Evolutionary conservation across 2,113 vertebrate genomes (phyloP).

Genomic region (Passer domesticus): DNA sequence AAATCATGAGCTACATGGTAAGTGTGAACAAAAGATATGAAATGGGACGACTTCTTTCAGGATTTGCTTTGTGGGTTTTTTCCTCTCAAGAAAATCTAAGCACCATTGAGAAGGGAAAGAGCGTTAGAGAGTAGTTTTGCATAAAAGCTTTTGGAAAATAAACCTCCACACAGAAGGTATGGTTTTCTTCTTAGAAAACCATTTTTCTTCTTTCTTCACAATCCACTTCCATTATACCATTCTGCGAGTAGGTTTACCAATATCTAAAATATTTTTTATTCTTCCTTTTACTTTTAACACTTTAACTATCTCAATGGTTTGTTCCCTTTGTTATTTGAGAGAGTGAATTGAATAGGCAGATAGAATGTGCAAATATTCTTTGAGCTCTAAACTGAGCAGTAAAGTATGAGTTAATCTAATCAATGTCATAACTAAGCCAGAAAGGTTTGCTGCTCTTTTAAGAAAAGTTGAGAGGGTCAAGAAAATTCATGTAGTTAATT

Average conservation of each 20-base stretch:
- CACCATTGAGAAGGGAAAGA: not conserved
- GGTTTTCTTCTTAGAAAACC: not conserved
- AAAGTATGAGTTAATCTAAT: not conserved
- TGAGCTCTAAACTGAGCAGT: accelerated
- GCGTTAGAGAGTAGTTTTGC: not conserved
- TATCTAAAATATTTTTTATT: not conserved
- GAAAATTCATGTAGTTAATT: not conserved
- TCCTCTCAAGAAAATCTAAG: not conserved
- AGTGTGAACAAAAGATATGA: slow-evolving; percentile 13
- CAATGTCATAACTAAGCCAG: not conserved
- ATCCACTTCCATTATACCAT: not conserved
- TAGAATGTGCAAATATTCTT: not conserved
- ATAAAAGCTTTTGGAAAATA: not conserved
- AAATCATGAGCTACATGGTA: not conserved
- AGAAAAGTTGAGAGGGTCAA: not conserved
- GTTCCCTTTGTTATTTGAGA: not conserved
- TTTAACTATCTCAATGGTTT: not conserved
- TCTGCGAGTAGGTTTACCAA: not conserved
- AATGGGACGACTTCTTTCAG: not conserved
- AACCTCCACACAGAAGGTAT: not conserved
- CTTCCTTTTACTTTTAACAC: not conserved
- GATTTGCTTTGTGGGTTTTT: not conserved
- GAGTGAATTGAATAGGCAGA: not conserved
- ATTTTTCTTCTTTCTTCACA: not conserved
- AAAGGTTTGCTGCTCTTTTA: not conserved